Percentiles rank a stretch among this genome's conserved stretches.
Conservation (phyloP, 1,140 invertebrate species). For the Copidosoma floridanum region DNA sequence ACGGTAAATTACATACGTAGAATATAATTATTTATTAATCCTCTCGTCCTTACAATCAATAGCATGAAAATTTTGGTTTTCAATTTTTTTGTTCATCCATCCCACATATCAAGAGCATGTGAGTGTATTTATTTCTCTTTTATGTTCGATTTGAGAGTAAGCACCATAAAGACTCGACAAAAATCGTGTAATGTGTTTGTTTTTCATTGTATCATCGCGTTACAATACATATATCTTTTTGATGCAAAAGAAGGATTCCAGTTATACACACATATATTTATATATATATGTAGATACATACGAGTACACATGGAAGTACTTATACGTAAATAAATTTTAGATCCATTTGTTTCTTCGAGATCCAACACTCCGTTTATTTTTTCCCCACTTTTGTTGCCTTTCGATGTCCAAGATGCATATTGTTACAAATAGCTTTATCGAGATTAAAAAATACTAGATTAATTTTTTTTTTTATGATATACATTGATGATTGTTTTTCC, state of each 20-base stretch:
- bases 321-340: constrained; percentile 14
- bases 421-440: no score
- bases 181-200: no score
- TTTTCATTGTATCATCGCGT: no score
- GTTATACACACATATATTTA: no score
- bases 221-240: no score
- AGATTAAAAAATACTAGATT: no score
- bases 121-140: neutral
- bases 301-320: constrained; percentile 20
- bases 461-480: no score
- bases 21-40: constrained; percentile 33
- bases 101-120: no score
- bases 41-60: constrained; percentile 22
- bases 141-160: constrained; percentile 26
- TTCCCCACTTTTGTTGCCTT: neutral
- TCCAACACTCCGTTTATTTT: constrained; percentile 5
- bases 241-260: constrained; percentile 17
- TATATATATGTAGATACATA: constrained; percentile 6
- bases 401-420: no score
- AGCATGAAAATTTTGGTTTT: constrained; percentile 1
- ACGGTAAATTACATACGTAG: constrained; percentile 9
- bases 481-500: no score
- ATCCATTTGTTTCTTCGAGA: constrained; percentile 7
- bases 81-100: neutral
- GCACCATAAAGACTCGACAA: constrained; percentile 30